Evolutionary conservation across 2,113 vertebrate genomes (phyloP).

Genomic region (Brienomyrus longianalis): DNA sequence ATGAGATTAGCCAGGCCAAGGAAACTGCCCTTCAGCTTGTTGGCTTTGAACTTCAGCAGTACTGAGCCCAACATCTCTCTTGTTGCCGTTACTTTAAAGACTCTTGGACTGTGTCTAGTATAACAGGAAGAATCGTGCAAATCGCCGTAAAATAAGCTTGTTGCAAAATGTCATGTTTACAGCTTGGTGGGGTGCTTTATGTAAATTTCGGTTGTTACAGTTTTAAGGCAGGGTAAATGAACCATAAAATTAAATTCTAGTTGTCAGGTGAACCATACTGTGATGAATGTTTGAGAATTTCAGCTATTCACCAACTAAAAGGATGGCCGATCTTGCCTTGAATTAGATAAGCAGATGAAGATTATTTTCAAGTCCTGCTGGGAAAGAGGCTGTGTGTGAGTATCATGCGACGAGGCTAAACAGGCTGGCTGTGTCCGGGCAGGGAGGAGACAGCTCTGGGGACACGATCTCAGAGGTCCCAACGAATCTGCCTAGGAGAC

Average conservation of each 20-base stretch:
- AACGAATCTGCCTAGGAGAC: constrained; percentile 55
- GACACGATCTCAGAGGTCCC: constrained; percentile 54
- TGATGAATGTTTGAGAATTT: neutral
- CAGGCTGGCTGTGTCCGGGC: constrained; percentile 48
- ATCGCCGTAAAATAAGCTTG: neutral
- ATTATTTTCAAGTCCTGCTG: constrained; percentile 28
- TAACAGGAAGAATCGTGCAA: neutral
- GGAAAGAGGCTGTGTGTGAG: neutral
- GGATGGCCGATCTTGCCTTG: neutral
- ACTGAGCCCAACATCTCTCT: neutral
- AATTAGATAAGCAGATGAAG: constrained; percentile 4
- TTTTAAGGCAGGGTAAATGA: neutral
- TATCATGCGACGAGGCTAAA: constrained; percentile 34
- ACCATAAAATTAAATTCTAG: neutral
- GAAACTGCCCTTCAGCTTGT: constrained; percentile 22
- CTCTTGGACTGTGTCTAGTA: neutral
- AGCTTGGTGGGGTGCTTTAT: neutral
- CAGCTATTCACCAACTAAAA: neutral
- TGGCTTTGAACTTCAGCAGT: neutral
- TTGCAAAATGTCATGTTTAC: neutral
- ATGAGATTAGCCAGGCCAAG: constrained; percentile 19
- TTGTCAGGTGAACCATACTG: neutral
- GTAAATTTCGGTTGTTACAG: neutral
- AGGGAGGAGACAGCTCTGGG: constrained; percentile 57
- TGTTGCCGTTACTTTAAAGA: neutral